A percentile compares a stretch with the other conserved stretches of the same genome.
Conservation (phyloP, 1,140 invertebrate genomes). For the Phortica variegata region DNA sequence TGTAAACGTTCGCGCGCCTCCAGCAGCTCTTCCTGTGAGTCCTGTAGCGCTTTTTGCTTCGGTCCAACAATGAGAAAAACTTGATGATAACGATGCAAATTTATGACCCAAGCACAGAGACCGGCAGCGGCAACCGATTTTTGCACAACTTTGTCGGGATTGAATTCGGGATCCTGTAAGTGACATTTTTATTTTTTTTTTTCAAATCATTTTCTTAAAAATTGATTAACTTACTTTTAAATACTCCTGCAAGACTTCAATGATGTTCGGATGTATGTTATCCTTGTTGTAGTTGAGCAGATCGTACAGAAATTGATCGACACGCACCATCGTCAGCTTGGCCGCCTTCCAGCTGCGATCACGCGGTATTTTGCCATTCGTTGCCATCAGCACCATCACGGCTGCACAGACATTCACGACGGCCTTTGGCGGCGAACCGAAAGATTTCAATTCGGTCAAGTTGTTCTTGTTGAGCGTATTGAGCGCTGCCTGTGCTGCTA, state of each 20-base stretch:
- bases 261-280: conserved; percentile 85
- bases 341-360: conserved; percentile 92
- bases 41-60: conserved; percentile 75
- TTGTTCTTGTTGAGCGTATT: conserved; percentile 94
- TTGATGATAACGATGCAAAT: conserved; percentile 88
- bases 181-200: background rate
- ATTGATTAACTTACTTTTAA: conserved; percentile 37
- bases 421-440: conserved; percentile 80
- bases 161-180: conserved; percentile 73
- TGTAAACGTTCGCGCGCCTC: conserved; percentile 84
- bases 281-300: conserved; percentile 92
- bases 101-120: conserved; percentile 92
- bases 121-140: conserved; percentile 91
- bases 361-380: conserved; percentile 85
- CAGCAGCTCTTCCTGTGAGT: conserved; percentile 83
- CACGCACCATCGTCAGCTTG: conserved; percentile 71
- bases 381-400: conserved; percentile 84
- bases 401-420: conserved; percentile 86
- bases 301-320: conserved; percentile 81
- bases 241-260: conserved; percentile 68
- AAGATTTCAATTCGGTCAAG: conserved; percentile 92
- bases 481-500: conserved; percentile 85
- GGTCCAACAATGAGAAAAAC: conserved; percentile 93
- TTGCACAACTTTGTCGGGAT: conserved; percentile 78
- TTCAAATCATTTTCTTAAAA: background rate